A percentile compares a stretch with the other conserved stretches of the same genome.
Evolutionary conservation across 2,888 invertebrate species (phyloP).

Genomic region (Glyphotaelius pellucidus): DNA sequence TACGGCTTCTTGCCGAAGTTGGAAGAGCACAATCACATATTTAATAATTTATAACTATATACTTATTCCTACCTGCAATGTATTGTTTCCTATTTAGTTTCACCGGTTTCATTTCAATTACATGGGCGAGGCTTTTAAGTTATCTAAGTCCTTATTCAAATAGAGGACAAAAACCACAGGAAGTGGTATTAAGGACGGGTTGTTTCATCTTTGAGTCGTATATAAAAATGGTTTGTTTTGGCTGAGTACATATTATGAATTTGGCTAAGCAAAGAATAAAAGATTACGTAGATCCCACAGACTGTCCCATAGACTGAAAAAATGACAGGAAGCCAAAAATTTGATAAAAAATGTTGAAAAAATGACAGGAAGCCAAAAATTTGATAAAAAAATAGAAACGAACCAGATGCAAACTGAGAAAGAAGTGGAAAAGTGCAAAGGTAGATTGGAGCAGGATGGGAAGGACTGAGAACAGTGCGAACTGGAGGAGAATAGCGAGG

Average conservation of each 20-base stretch:
- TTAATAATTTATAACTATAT: background rate
- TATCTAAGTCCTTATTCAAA: background rate
- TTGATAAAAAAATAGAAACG: too few species aligned
- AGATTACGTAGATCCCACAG: background rate
- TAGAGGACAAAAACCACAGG: background rate
- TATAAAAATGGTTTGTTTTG: background rate
- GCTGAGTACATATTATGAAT: background rate
- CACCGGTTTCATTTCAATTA: background rate
- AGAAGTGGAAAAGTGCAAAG: too few species aligned
- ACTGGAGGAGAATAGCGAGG: too few species aligned
- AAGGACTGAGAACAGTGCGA: too few species aligned
- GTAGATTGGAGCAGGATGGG: too few species aligned
- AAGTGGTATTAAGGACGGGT: background rate
- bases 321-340: too few species aligned
- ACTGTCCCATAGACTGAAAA: too few species aligned
- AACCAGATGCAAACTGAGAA: background rate
- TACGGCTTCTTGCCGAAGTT: too few species aligned
- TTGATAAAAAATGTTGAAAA: too few species aligned
- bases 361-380: too few species aligned
- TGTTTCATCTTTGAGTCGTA: background rate
- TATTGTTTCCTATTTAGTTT: background rate
- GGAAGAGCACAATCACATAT: constrained; percentile 4
- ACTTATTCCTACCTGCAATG: background rate
- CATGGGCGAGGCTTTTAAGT: background rate
- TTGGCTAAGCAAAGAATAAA: background rate